Conservation (phyloP, 1,140 invertebrate genomes). For the Drosophila cardini region DNA sequence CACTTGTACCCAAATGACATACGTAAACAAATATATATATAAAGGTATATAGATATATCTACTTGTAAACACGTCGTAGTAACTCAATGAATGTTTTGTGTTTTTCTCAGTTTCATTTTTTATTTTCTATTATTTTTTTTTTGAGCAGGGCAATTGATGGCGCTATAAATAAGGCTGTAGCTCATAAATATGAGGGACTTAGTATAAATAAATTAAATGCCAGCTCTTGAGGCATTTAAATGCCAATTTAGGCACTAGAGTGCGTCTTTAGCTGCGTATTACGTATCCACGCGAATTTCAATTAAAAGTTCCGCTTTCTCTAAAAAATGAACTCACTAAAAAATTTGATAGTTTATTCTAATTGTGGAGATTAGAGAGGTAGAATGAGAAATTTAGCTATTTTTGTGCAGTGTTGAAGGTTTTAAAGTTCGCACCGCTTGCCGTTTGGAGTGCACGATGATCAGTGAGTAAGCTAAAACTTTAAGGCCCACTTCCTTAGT, state of each 20-base stretch:
- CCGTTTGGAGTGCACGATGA: too few relatives aligned
- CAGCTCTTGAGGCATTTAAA: slow-evolving; percentile 42
- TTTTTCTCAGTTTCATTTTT: not conserved
- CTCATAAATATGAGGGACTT: slow-evolving; percentile 24
- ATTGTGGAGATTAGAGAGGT: slow-evolving; percentile 18
- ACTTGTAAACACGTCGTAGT: slow-evolving; percentile 21
- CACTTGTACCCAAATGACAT: not conserved
- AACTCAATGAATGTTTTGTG: slow-evolving; percentile 5
- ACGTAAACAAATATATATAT: not conserved
- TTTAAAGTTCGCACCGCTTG: too few relatives aligned
- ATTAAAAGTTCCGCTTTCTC: slow-evolving; percentile 76
- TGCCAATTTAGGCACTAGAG: slow-evolving; percentile 48
- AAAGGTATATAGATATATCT: slow-evolving; percentile 14
- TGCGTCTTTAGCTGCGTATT: slow-evolving; percentile 42
- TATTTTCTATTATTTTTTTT: not conserved
- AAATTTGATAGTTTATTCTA: slow-evolving; percentile 37
- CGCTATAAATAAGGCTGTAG: slow-evolving; percentile 47
- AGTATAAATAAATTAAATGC: slow-evolving; percentile 37
- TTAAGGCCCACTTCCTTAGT: too few relatives aligned
- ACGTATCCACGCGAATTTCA: slow-evolving; percentile 33
- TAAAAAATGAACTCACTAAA: slow-evolving; percentile 45
- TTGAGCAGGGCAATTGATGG: slow-evolving; percentile 47
- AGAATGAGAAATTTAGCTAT: too few relatives aligned
- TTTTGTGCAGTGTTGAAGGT: too few relatives aligned
- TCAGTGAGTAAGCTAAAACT: too few relatives aligned